These are phyloP conservation scores for Diplosoma virens DNA, from an alignment of 23 tunicate genomes.

Conservation along the genomic window DNA sequence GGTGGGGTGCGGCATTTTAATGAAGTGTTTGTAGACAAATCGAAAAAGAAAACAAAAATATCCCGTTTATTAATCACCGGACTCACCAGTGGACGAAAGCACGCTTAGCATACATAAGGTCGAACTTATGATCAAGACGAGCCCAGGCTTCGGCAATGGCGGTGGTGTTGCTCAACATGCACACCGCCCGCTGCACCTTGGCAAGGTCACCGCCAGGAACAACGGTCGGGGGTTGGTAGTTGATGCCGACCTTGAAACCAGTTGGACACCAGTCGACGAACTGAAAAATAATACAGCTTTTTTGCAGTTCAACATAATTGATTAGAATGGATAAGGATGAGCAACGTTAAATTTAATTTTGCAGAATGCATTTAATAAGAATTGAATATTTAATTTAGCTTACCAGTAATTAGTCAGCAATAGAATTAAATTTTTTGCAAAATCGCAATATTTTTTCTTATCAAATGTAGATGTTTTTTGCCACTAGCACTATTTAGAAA, in stretches of 20 bases:
- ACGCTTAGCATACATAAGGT: conserved; percentile 88
- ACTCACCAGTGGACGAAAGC: conserved; percentile 93
- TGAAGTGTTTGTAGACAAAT: no score
- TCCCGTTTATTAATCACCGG: no score
- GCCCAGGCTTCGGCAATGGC: conserved; percentile 95
- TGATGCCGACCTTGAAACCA: conserved; percentile 93
- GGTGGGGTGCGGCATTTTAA: no score
- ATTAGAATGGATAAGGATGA: neutral
- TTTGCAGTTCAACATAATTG: neutral
- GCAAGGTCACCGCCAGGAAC: conserved; percentile 90
- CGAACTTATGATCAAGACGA: conserved; percentile 81
- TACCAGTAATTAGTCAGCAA: neutral
- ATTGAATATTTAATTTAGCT: no score
- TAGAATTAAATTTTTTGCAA: neutral
- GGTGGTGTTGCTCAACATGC: conserved; percentile 91
- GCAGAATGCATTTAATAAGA: no score
- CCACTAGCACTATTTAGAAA: no score
- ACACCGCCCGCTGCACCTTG: conserved; percentile 85
- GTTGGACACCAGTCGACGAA: conserved; percentile 92
- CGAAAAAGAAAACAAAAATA: no score
- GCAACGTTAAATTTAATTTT: neutral
- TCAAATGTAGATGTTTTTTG: no score
- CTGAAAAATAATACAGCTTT: conserved; percentile 16
- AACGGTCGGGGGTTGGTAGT: conserved; percentile 90
- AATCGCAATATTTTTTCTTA: neutral